These are phyloP conservation scores for Drosophila incognita DNA, from an alignment of 2,888 invertebrate genomes.

Conservation along the genomic window DNA sequence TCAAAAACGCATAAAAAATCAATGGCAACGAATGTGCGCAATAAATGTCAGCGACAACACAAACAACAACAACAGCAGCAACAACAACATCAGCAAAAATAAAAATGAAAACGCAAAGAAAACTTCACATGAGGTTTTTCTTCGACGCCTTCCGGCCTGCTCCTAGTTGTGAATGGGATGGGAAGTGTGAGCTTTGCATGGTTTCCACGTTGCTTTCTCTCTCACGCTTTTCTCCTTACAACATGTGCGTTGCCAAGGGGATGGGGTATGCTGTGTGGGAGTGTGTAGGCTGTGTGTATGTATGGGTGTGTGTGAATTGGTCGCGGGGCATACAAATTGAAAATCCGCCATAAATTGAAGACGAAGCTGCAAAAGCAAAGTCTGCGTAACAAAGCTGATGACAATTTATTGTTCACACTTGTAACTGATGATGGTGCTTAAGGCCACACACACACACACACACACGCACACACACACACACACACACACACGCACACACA, in stretches of 20 bases:
- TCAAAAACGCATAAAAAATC: conserved; percentile 80
- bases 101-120: conserved; percentile 53
- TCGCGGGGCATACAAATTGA: conserved; percentile 69
- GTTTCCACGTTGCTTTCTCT: background rate
- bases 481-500: conserved; percentile 32
- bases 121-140: conserved; percentile 61
- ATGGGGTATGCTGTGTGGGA: conserved; percentile 18
- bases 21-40: conserved; percentile 77
- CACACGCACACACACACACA: conserved; percentile 27
- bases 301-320: conserved; percentile 49
- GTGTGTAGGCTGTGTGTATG: background rate
- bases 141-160: background rate
- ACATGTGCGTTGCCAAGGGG: conserved; percentile 50
- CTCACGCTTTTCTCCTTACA: conserved; percentile 33
- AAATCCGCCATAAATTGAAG: conserved; percentile 81
- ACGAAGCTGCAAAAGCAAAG: conserved; percentile 64
- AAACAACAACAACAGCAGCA: conserved; percentile 27
- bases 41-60: conserved; percentile 76
- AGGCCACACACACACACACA: conserved; percentile 46
- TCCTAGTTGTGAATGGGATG: background rate
- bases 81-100: conserved; percentile 20
- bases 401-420: conserved; percentile 82
- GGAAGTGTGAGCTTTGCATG: conserved; percentile 7
- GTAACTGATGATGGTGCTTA: conserved; percentile 82
- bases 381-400: conserved; percentile 71